A percentile compares a stretch with the other conserved stretches of the same genome.
Conservation (phyloP, 2,888 invertebrate genomes). For the Agrotis ipsilon region DNA sequence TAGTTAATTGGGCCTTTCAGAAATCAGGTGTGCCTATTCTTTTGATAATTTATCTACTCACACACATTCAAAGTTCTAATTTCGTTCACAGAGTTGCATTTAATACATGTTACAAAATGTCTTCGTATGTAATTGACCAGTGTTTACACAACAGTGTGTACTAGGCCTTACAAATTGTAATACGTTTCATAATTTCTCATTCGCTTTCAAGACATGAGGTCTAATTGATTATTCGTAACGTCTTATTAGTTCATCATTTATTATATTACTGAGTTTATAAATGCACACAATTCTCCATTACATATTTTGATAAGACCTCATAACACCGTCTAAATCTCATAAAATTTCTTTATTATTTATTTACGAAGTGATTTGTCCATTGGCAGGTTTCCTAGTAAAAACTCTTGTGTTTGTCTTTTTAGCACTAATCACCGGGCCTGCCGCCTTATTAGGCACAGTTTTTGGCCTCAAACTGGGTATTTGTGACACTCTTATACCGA, state of each 20-base stretch:
- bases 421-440: constrained; percentile 65
- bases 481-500: constrained; percentile 86
- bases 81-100: constrained; percentile 7
- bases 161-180: constrained; percentile 51
- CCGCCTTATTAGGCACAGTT: constrained; percentile 70
- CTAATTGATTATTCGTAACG: constrained; percentile 12
- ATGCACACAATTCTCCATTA: constrained; percentile 28
- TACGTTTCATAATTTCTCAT: constrained; percentile 52
- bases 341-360: constrained; percentile 19
- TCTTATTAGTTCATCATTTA: constrained; percentile 9
- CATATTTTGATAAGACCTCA: constrained; percentile 48
- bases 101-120: constrained; percentile 39
- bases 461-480: constrained; percentile 85
- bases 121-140: constrained; percentile 53
- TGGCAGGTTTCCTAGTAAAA: constrained; percentile 79
- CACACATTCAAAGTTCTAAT: constrained; percentile 7
- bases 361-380: constrained; percentile 78
- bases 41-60: neutral
- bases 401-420: constrained; percentile 78
- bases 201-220: constrained; percentile 44
- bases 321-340: constrained; percentile 36
- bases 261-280: neutral
- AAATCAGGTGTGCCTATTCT: constrained; percentile 1
- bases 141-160: constrained; percentile 42
- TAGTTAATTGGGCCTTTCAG: neutral